Evolutionary conservation across 1,140 invertebrate species (phyloP).

Genomic region (Argopecten irradians): DNA sequence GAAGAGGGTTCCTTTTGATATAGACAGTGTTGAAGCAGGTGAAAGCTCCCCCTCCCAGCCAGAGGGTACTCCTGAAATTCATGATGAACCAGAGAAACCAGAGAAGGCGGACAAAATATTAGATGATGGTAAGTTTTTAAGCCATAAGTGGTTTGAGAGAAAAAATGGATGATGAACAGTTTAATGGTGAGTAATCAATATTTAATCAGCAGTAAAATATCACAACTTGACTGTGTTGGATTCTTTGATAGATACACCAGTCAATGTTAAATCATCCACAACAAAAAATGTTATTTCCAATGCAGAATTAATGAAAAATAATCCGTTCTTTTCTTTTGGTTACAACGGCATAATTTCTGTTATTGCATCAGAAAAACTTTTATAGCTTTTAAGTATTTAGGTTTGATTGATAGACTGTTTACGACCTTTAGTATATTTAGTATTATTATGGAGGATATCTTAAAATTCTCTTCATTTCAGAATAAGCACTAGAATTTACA

Average conservation of each 20-base stretch:
- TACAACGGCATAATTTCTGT: no score
- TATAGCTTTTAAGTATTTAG: no score
- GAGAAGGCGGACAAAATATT: constrained; percentile 26
- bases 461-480: no score
- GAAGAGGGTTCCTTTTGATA: constrained; percentile 94
- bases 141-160: neutral
- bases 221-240: neutral
- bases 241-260: constrained; percentile 6
- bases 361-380: no score
- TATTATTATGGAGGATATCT: no score
- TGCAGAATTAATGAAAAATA: no score
- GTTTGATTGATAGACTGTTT: no score
- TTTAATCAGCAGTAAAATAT: neutral
- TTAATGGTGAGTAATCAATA: neutral
- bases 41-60: constrained; percentile 70
- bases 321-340: no score
- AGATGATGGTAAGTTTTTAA: constrained; percentile 35
- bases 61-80: constrained; percentile 17
- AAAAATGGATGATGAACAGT: no score
- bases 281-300: neutral
- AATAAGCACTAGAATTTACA: no score
- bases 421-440: no score
- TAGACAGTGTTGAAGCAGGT: constrained; percentile 81
- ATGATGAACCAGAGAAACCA: constrained; percentile 33
- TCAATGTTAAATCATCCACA: neutral